Evolutionary conservation across 1,140 invertebrate genomes (phyloP), one percentile per base, ranked within the genome.

Genomic region (Uloborus diversus): DNA sequence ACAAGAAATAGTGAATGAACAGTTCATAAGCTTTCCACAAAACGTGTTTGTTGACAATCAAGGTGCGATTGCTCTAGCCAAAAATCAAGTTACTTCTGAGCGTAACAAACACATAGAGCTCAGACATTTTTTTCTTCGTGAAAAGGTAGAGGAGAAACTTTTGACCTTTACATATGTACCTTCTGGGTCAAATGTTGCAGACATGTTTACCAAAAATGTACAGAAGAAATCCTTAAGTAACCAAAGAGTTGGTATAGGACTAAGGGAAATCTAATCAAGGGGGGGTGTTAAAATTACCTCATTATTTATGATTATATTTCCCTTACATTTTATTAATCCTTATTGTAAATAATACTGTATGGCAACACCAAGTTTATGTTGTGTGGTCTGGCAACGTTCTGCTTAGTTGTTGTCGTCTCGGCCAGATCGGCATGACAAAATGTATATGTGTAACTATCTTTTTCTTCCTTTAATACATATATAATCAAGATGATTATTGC

Each of bases 31-130:
- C 49, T 51, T 51, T 20, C 7, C n/a, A 51, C 49, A 51, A 51
- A 51, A 51, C n/a, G n/a, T 51, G 20, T 51, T 51, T 51, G 49
- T 51, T 51, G 49, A 51, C n/a, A 51, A 51, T 51, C 49, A 51
- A 20, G n/a, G n/a, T 13, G 49, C 49, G 4, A 51, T 51, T 51
- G 4, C 49, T 51, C 20, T 51, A 51, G 49, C 49, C 20, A 51
- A 51, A 51, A 51, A 51, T 20, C 5, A 51, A n/a, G 49, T 51
- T 20, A n/a, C 49, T 20, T 51, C n/a, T n/a, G n/a, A 51, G n/a
- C 4, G 49, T 13, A 51, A 7, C 49, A 51, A 51, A 20, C 49
- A 51, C 20, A 51, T 51, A 11, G 49, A 51, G 20, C 49, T 20
- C 20, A n/a, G 49, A n/a, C 49, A 11, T 51, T 51, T 51, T 51